Conservation (phyloP, 2,797 vertebrate species). For the Thaleichthys pacificus region DNA sequence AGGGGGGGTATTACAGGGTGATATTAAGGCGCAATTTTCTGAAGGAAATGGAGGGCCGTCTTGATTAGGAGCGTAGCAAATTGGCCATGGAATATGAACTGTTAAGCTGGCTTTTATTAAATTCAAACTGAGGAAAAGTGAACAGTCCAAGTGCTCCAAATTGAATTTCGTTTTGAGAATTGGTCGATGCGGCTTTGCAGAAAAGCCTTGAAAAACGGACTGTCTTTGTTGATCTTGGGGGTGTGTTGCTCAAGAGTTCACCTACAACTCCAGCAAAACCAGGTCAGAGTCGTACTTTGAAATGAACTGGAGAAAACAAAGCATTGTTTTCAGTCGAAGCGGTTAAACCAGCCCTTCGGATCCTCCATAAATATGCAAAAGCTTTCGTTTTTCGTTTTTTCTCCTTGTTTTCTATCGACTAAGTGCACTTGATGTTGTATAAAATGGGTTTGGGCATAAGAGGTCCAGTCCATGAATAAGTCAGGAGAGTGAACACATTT, state of each 20-base stretch:
- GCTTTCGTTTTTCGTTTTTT: slow-evolving; percentile 60
- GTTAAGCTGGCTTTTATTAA: slow-evolving; percentile 29
- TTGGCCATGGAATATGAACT: slow-evolving; percentile 27
- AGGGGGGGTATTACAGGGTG: slow-evolving; percentile 43
- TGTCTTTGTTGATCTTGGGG: background rate
- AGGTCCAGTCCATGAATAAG: slow-evolving; percentile 68
- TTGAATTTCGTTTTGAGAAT: too few relatives aligned
- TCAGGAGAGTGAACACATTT: slow-evolving; percentile 48
- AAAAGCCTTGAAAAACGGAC: background rate
- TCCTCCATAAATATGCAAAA: slow-evolving; percentile 74
- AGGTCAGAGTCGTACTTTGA: background rate
- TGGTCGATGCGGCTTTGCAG: too few relatives aligned
- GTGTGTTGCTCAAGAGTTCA: background rate
- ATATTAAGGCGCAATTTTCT: slow-evolving; percentile 48
- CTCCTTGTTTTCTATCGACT: slow-evolving; percentile 15
- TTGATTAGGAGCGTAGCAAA: slow-evolving; percentile 50
- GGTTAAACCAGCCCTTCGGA: slow-evolving; percentile 38
- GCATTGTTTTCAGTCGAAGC: slow-evolving; percentile 28
- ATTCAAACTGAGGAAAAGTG: slow-evolving; percentile 37
- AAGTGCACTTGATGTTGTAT: slow-evolving; percentile 62
- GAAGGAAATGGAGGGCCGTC: slow-evolving; percentile 17
- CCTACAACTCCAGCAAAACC: background rate
- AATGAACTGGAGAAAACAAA: slow-evolving; percentile 39
- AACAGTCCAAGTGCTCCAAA: slow-evolving; percentile 23
- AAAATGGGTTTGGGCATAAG: slow-evolving; percentile 66